These are phyloP conservation scores for Mormyrus iriodes DNA, from an alignment of 2,113 vertebrate species.

Conservation along the genomic window DNA sequence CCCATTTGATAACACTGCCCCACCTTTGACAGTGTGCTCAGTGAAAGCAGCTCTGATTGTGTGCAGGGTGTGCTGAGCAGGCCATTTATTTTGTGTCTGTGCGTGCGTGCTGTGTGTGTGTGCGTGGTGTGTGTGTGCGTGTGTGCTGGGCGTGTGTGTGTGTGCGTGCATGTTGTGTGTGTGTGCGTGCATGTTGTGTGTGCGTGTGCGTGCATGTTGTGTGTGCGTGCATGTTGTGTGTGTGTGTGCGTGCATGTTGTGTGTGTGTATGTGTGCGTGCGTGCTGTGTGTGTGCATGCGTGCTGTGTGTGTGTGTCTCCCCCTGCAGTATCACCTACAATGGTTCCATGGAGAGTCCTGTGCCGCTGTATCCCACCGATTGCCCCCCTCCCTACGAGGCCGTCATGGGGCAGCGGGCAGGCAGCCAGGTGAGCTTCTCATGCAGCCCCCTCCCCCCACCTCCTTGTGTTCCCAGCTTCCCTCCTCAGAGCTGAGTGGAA, in stretches of 20 bases:
- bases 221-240: too few species aligned
- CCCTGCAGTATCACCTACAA: slow-evolving; percentile 85
- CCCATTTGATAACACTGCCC: not conserved
- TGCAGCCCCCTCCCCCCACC: not conserved
- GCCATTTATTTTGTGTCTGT: not conserved
- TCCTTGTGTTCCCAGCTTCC: not conserved
- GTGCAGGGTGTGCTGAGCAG: not conserved
- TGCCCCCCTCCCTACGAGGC: slow-evolving; percentile 91
- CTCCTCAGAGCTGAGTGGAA: not conserved
- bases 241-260: too few species aligned
- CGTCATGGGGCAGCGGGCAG: slow-evolving; percentile 82
- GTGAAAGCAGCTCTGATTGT: not conserved
- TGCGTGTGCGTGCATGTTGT: too few species aligned
- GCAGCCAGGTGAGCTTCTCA: slow-evolving; percentile 71
- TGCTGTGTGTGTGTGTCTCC: slow-evolving; percentile 20
- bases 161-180: not conserved
- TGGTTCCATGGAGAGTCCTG: slow-evolving; percentile 92
- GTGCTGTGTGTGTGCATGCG: not conserved
- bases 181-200: too few species aligned
- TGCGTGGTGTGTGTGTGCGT: not conserved
- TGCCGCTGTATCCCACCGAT: slow-evolving; percentile 87
- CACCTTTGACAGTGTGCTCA: not conserved
- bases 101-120: too few species aligned
- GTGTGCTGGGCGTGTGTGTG: slow-evolving; percentile 11
- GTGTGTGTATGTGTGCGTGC: too few species aligned